Evolutionary conservation across 2,113 vertebrate species (phyloP), one percentile per base, ranked within the genome.

Genomic region (Edolisoma coerulescens): DNA sequence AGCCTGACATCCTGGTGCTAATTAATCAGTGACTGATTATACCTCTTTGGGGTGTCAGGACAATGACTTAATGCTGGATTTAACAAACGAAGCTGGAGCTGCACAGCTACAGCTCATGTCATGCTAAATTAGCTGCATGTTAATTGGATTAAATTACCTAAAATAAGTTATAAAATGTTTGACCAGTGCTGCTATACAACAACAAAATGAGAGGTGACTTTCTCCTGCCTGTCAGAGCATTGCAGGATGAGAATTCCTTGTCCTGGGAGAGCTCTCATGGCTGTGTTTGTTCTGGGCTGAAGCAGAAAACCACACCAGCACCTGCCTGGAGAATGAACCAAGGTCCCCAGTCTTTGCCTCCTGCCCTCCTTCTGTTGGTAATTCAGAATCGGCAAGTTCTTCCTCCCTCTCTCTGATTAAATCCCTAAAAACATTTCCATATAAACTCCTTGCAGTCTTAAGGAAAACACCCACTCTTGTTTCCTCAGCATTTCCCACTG

Each of bases 11-110:
- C 12, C 21, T 71, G 86, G 63, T 75, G 86, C 85, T 95, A 95
- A 96, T 96, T 95, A 97, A 96, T 35, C 76, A 69, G 67, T 76
- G 89, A 60, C 88, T 91, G 93, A 93, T 89, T 93, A 84, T 44
- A 73, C 68, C 78, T 79, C 90, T 92, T 92, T 47, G 50, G 88
- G 69, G 69, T 73, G 88, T 81, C 85, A 92, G 76, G 73, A 76
- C 59, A 49, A 45, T 2, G 49, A 73, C 45, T 84, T 68, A 56
- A 75, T 32, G 49, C 45, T 49, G 71, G 68, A 52, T 91, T 93
- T 87, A 89, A 92, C 3, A 4, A 88, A 91, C 84, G 67, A 70
- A 96, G 87, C 87, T 20, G 33, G 49, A 76, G 64, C 39, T 54
- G 77, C 39, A 39, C 63, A 44, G 73, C 56, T 39, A 79, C 71